phyloP scores from a whole-genome alignment of 2,888 invertebrate genomes.

The Drosophila anceps region DNA sequence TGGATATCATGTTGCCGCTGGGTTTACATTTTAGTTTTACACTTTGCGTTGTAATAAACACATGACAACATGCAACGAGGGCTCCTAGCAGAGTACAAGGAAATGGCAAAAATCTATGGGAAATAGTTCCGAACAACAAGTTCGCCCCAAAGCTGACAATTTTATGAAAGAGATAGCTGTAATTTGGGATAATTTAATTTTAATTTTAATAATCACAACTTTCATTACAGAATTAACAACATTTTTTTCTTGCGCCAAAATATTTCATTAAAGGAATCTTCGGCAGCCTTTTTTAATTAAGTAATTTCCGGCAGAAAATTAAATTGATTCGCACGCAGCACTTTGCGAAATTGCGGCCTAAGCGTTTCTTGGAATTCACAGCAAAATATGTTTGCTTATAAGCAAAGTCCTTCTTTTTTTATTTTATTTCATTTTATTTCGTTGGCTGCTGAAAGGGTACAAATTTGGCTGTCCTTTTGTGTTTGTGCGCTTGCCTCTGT shows the following conservation, averaged over 20 bases:
- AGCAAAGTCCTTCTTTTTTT: slow-evolving; percentile 30
- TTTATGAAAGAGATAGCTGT: neutral
- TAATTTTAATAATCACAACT: neutral
- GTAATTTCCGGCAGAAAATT: neutral
- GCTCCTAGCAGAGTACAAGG: slow-evolving; percentile 24
- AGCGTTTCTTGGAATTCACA: slow-evolving; percentile 53
- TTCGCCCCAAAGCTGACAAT: neutral
- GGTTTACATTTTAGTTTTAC: slow-evolving; percentile 75
- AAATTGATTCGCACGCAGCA: neutral
- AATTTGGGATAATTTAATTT: neutral
- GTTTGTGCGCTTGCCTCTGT: slow-evolving; percentile 13
- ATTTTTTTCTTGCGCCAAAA: neutral
- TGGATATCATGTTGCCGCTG: slow-evolving; percentile 74
- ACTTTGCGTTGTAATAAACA: slow-evolving; percentile 74
- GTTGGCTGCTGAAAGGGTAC: slow-evolving; percentile 61
- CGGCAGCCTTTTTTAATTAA: neutral
- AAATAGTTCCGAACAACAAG: slow-evolving; percentile 10
- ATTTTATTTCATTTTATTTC: slow-evolving; percentile 67
- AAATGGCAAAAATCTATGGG: neutral
- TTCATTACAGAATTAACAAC: no score
- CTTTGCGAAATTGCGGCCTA: slow-evolving; percentile 28
- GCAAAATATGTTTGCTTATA: slow-evolving; percentile 22
- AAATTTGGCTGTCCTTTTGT: slow-evolving; percentile 63
- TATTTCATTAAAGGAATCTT: neutral
- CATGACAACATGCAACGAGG: slow-evolving; percentile 61